phyloP scores from a whole-genome alignment of 2,888 invertebrate species.

The Thereva unica region DNA sequence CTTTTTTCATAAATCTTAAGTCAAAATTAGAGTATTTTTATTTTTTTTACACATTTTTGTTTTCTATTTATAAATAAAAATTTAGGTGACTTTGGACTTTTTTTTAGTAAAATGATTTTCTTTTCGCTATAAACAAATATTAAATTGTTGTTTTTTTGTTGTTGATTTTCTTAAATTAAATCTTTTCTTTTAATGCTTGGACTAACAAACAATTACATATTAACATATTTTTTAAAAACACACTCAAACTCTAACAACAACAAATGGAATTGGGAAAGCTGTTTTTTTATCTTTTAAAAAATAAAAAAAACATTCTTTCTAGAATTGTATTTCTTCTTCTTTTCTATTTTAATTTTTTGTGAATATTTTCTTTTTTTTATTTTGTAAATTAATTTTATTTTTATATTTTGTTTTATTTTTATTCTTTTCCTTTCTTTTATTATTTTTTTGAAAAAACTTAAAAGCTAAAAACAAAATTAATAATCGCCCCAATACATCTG shows the following conservation, averaged over 20 bases:
- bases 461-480: constrained; percentile 4
- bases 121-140: no score
- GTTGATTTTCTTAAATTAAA: no score
- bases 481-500: constrained; percentile 31
- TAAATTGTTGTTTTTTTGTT: no score
- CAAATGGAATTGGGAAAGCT: not conserved
- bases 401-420: constrained; percentile 4
- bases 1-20: no score
- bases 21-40: no score
- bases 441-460: constrained; percentile 13
- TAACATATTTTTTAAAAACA: no score
- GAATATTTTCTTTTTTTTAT: constrained; percentile 12
- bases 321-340: not conserved
- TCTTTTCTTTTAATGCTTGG: no score
- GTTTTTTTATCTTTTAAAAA: constrained; percentile 3
- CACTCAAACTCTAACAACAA: not conserved
- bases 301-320: not conserved
- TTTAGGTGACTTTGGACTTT: no score
- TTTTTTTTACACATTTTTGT: no score
- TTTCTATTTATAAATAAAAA: no score
- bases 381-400: not conserved
- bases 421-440: not conserved
- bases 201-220: no score
- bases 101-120: no score
- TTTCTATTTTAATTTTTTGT: constrained; percentile 15